Conservation (phyloP, 2,888 invertebrate species). For the Orthosia cruda region DNA sequence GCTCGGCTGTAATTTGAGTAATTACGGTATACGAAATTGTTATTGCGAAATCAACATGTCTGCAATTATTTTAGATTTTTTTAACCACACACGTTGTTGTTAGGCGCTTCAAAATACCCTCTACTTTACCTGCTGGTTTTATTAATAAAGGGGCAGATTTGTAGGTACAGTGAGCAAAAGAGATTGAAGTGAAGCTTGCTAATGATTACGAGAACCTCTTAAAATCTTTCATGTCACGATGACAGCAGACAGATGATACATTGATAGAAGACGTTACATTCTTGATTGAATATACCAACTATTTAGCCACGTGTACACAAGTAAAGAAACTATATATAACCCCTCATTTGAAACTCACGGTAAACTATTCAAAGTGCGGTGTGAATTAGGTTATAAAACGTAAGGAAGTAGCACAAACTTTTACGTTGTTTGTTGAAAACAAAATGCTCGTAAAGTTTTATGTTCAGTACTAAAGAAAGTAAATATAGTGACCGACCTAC, state of each 20-base stretch:
- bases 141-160: neutral
- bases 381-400: slow-evolving; percentile 62
- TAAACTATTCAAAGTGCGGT: slow-evolving; percentile 42
- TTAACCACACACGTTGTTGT: slow-evolving; percentile 19
- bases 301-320: neutral
- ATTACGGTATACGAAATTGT: slow-evolving; percentile 40
- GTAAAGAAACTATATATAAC: neutral
- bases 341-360: slow-evolving; percentile 15
- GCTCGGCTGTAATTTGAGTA: slow-evolving; percentile 61
- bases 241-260: too few relatives aligned
- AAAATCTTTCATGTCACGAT: too few relatives aligned
- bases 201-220: neutral
- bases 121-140: neutral
- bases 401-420: slow-evolving; percentile 46
- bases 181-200: neutral
- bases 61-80: slow-evolving; percentile 45
- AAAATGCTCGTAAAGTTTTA: slow-evolving; percentile 60
- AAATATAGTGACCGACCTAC: slow-evolving; percentile 33
- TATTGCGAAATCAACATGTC: slow-evolving; percentile 44
- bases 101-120: neutral
- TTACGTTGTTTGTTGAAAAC: slow-evolving; percentile 47
- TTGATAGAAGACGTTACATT: neutral
- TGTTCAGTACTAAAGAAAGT: slow-evolving; percentile 33
- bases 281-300: neutral
- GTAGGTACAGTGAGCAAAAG: neutral